Evolutionary conservation across 2,888 invertebrate genomes (phyloP).

Genomic region (Arctia plantaginis): DNA sequence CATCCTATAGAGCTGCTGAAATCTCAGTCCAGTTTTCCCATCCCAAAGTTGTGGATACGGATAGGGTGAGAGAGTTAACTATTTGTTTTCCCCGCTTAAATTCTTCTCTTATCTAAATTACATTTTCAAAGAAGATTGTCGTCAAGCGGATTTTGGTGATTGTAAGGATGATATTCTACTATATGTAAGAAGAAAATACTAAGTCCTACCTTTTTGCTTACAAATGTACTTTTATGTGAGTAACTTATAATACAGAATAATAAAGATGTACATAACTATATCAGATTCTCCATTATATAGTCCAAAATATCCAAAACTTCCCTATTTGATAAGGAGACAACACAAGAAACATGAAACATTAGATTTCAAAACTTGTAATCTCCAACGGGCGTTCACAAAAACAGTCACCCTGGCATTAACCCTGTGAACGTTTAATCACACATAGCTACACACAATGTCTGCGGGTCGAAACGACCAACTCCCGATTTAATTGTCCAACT

Average conservation of each 20-base stretch:
- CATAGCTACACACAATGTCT: conserved; percentile 56
- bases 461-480: conserved; percentile 65
- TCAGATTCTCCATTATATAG: background rate
- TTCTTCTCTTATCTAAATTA: too few species aligned
- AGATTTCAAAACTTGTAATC: conserved; percentile 21
- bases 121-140: background rate
- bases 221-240: background rate
- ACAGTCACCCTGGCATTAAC: conserved; percentile 41
- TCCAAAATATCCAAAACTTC: background rate
- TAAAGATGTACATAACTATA: background rate
- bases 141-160: background rate
- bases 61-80: too few species aligned
- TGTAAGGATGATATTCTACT: too few species aligned
- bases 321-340: background rate
- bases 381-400: conserved; percentile 24
- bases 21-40: too few species aligned
- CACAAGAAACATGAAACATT: conserved; percentile 17
- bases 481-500: conserved; percentile 78
- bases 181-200: too few species aligned
- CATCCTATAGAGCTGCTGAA: too few species aligned
- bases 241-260: background rate
- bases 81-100: too few species aligned
- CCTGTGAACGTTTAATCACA: conserved; percentile 43
- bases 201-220: background rate
- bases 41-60: too few species aligned